Percentiles rank a stretch among this genome's conserved stretches.
These are phyloP conservation scores for Zosterops japonicus DNA, from an alignment of 2,113 vertebrate species.

Conservation along the genomic window DNA sequence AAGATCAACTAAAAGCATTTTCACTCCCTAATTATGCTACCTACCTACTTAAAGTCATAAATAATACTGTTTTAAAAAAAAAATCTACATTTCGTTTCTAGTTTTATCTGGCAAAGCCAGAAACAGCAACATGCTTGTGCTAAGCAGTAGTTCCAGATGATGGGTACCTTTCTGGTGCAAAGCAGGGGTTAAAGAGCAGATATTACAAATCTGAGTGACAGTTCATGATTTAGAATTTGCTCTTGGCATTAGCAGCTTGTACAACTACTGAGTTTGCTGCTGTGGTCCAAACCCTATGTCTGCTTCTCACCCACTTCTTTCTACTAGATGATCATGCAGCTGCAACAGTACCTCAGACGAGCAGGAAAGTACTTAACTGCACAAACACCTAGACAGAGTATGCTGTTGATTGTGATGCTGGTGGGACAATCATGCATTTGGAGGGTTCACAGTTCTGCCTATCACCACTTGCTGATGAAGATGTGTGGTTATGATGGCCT, in stretches of 20 bases:
- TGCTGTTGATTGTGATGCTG: constrained; percentile 22
- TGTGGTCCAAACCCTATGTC: constrained; percentile 30
- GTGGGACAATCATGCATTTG: constrained; percentile 34
- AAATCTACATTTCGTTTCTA: constrained; percentile 46
- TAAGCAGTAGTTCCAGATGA: constrained; percentile 56
- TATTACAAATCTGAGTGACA: background rate
- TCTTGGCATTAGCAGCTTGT: constrained; percentile 46
- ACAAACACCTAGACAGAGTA: background rate
- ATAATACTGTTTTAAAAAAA: constrained; percentile 67
- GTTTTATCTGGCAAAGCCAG: constrained; percentile 55
- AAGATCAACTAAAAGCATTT: constrained; percentile 39
- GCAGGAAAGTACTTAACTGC: constrained; percentile 38
- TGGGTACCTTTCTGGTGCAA: constrained; percentile 65
- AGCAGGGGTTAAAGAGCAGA: constrained; percentile 26
- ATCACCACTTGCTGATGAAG: background rate
- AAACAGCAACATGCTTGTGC: constrained; percentile 49
- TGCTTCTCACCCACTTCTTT: constrained; percentile 28
- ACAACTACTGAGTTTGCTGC: constrained; percentile 43
- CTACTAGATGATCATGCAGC: background rate
- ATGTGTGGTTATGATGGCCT: background rate
- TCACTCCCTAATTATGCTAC: constrained; percentile 60
- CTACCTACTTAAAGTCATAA: constrained; percentile 51
- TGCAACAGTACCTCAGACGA: constrained; percentile 30
- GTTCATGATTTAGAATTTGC: constrained; percentile 1
- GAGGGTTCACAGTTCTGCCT: background rate